Evolutionary conservation across 2,888 invertebrate species (phyloP), one percentile per base, ranked within the genome.

Genomic region (Drosophila glabriapex): DNA sequence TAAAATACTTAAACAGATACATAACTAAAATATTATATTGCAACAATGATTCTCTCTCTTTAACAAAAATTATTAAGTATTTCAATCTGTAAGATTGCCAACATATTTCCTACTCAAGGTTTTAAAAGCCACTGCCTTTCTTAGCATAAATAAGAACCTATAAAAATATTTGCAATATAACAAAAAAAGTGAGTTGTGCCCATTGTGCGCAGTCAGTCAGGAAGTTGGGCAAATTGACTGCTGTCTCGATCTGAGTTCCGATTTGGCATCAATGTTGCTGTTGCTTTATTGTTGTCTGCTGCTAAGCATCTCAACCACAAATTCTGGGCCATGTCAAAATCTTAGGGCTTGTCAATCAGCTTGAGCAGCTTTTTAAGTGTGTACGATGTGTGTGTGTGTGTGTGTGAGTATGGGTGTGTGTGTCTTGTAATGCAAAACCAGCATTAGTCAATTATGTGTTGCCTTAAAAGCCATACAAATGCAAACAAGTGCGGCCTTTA

Each of bases 341-440:
- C 69, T 60, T 56, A 58, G 25, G 53, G 53, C 80, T 76, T 80
- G 87, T 78, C 80, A 80, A 78, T 78, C 80, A 68, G 59, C 60
- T 64, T 76, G 67, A 64, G 56, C 43, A 56, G 52, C 59, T 54
- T 68, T 53, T 52, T 10, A 46, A 67, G 70, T 60, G 39, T 67
- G 16, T 60, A 43, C 19, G 14, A 56, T 54, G 16, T 66, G 66
- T 59, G 29, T 55, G 49, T 54, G 29, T n/a, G 46, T 54, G 22
- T 63, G 65, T 55, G 29, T 50, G 49, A n/a, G 35, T 35, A 29
- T 59, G 33, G 52, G 31, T 54, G 29, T 25, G 46, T 68, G n/a
- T 62, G 35, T 12, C 33, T 70, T 80, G 80, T 80, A 80, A 80
- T 77, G 77, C 61, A 74, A 80, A 71, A 80, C 80, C 74, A 68